A percentile compares a stretch with the other conserved stretches of the same genome.
These are phyloP conservation scores for Sebastes itinus DNA, from an alignment of 2,797 vertebrate species.

Conservation along the genomic window DNA sequence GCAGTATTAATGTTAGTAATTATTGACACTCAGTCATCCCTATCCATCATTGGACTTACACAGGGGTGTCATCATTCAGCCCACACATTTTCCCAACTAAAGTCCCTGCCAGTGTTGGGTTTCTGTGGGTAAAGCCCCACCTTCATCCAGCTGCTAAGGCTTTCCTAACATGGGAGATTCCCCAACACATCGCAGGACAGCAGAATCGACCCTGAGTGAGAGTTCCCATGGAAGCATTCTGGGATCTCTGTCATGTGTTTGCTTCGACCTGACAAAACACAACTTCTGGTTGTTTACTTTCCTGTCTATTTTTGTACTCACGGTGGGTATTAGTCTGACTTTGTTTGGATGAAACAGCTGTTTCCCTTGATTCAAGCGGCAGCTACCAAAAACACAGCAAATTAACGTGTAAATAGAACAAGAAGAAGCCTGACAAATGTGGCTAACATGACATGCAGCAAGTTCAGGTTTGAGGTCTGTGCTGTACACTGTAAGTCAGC, in stretches of 20 bases:
- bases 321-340: slow-evolving; percentile 29
- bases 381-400: slow-evolving; percentile 30
- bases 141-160: slow-evolving; percentile 56
- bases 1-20: slow-evolving; percentile 17
- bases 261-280: slow-evolving; percentile 51
- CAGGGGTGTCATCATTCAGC: slow-evolving; percentile 37
- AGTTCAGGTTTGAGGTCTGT: neutral
- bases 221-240: slow-evolving; percentile 38
- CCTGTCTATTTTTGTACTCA: slow-evolving; percentile 7
- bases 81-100: slow-evolving; percentile 30
- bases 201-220: slow-evolving; percentile 10
- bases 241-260: slow-evolving; percentile 38
- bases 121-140: slow-evolving; percentile 58
- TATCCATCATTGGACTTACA: slow-evolving; percentile 44
- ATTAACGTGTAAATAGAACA: slow-evolving; percentile 13
- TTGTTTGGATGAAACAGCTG: slow-evolving; percentile 70
- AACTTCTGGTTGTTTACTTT: slow-evolving; percentile 55
- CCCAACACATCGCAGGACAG: slow-evolving; percentile 10
- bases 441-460: neutral
- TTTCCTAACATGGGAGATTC: slow-evolving; percentile 48
- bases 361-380: slow-evolving; percentile 36
- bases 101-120: slow-evolving; percentile 37
- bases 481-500: neutral
- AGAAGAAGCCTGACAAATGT: neutral
- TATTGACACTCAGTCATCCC: slow-evolving; percentile 14